Evolutionary conservation across 2,113 vertebrate species (phyloP).

Genomic region (Arvicanthis niloticus): DNA sequence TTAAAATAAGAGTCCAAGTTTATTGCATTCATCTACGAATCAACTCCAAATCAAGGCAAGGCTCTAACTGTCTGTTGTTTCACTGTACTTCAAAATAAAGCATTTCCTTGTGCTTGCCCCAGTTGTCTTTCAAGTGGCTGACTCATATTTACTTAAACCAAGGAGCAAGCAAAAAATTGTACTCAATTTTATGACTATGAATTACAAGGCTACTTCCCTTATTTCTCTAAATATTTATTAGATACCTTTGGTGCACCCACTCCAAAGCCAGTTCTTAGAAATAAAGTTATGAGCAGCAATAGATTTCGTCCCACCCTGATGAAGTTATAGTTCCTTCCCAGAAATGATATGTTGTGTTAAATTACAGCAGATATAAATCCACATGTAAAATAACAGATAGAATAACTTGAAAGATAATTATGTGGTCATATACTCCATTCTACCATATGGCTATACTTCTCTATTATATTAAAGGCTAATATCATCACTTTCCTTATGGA

Average conservation of each 20-base stretch:
- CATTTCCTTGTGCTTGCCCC: not conserved
- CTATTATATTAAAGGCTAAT: not conserved
- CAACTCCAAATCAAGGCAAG: not conserved
- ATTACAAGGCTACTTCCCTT: not conserved
- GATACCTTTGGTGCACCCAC: not conserved
- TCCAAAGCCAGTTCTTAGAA: not conserved
- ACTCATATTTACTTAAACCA: not conserved
- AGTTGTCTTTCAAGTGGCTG: slow-evolving; percentile 45
- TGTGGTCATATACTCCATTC: not conserved
- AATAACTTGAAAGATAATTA: slow-evolving; percentile 3
- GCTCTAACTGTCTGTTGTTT: not conserved
- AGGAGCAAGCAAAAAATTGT: slow-evolving; percentile 3
- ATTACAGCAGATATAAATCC: not conserved
- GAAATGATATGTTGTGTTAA: not conserved
- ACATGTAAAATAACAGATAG: not conserved
- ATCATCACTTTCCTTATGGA: not conserved
- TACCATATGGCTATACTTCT: not conserved
- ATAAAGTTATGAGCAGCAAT: not conserved
- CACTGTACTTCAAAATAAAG: not conserved
- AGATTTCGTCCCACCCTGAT: not conserved
- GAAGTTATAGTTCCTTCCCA: not conserved
- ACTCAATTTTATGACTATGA: not conserved
- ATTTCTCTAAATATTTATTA: not conserved
- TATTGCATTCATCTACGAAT: slow-evolving; percentile 16
- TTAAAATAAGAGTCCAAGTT: slow-evolving; percentile 44